A percentile compares a stretch with the other conserved stretches of the same genome.
Conservation (phyloP, 2,888 invertebrate genomes). For the Coremacera marginata region DNA sequence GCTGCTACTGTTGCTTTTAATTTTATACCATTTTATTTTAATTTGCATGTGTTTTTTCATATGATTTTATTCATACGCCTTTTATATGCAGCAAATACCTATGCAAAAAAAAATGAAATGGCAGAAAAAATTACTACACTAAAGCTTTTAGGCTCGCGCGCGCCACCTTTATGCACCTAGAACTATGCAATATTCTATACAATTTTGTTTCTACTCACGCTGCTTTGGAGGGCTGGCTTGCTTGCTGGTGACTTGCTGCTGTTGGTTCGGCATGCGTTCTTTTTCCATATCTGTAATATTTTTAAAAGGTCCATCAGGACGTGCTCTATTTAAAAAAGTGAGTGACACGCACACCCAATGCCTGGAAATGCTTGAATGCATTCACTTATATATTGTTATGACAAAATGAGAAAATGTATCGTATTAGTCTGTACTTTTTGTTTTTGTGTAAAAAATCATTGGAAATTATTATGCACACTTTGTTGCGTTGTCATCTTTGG, state of each 20-base stretch:
- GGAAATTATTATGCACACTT: too few relatives aligned
- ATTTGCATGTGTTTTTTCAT: not conserved
- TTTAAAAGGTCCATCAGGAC: constrained; percentile 22
- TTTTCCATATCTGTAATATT: not conserved
- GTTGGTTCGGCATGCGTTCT: not conserved
- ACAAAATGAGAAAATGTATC: too few relatives aligned
- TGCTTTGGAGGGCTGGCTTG: not conserved
- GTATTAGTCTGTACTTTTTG: too few relatives aligned
- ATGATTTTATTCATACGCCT: not conserved
- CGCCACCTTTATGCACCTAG: constrained; percentile 53
- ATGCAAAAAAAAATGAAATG: not conserved
- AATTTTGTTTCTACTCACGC: not conserved
- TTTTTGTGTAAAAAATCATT: too few relatives aligned
- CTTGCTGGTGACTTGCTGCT: not conserved
- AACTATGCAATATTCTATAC: constrained; percentile 53
- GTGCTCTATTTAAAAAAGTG: constrained; percentile 1
- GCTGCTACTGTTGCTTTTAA: too few relatives aligned
- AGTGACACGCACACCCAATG: constrained; percentile 3
- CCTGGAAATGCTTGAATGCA: too few relatives aligned
- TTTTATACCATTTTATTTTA: too few relatives aligned
- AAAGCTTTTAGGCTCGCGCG: too few relatives aligned
- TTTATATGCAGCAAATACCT: not conserved
- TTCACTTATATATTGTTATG: too few relatives aligned
- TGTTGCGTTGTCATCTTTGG: too few relatives aligned
- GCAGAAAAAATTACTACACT: constrained; percentile 44